phyloP scores from a whole-genome alignment of 1,140 invertebrate species.

The Lasioglossum albipes region DNA sequence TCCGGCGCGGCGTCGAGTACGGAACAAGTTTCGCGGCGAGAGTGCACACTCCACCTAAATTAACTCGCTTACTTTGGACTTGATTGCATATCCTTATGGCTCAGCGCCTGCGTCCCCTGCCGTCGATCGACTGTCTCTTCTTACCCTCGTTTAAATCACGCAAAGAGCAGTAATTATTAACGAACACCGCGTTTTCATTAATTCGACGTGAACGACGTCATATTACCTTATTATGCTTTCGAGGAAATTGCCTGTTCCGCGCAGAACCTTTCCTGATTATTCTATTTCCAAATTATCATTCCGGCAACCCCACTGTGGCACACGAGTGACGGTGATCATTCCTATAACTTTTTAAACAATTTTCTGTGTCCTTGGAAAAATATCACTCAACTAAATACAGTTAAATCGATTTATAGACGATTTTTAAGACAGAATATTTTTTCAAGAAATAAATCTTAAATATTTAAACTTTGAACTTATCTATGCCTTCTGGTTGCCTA shows the following conservation, averaged over 20 bases:
- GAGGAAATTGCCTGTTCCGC: not conserved
- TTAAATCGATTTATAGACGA: too few species aligned
- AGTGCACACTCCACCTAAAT: constrained; percentile 74
- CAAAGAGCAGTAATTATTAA: constrained; percentile 43
- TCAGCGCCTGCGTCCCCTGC: constrained; percentile 39
- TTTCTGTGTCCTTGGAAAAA: too few species aligned
- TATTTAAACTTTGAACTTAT: too few species aligned
- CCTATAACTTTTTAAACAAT: too few species aligned
- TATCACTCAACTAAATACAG: too few species aligned
- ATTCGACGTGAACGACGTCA: not conserved
- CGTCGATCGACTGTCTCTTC: constrained; percentile 53
- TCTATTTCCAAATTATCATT: too few species aligned
- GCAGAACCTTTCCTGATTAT: not conserved
- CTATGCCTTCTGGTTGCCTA: too few species aligned
- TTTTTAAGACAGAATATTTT: too few species aligned
- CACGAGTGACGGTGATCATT: too few species aligned
- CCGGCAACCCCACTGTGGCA: too few species aligned
- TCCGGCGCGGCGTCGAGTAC: constrained; percentile 45
- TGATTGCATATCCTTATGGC: constrained; percentile 71
- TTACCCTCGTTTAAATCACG: constrained; percentile 32
- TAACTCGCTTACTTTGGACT: constrained; percentile 73
- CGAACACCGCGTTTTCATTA: constrained; percentile 48
- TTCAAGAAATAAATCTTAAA: too few species aligned
- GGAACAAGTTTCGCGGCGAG: constrained; percentile 72
- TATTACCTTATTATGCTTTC: not conserved